phyloP scores from a whole-genome alignment of 2,797 vertebrate genomes.

The Coreius guichenoti region DNA sequence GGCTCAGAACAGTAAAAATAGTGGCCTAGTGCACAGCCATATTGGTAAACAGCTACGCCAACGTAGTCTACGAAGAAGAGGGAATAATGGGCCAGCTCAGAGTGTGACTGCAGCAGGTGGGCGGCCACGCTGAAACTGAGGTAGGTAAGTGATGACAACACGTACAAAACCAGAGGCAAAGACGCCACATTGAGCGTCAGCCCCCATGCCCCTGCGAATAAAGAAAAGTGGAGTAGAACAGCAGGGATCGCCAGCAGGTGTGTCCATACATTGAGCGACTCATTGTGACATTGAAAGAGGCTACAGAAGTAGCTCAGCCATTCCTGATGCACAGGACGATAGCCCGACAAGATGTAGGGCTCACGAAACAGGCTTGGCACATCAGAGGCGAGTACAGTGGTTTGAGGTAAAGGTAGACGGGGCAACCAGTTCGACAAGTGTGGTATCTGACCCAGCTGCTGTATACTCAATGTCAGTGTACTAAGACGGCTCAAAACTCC shows the following conservation, averaged over 20 bases:
- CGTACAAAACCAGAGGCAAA: slow-evolving; percentile 84
- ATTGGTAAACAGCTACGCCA: slow-evolving; percentile 90
- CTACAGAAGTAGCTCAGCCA: slow-evolving; percentile 91
- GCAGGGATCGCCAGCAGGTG: slow-evolving; percentile 84
- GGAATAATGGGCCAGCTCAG: slow-evolving; percentile 87
- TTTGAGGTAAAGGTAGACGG: slow-evolving; percentile 78
- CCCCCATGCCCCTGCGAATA: slow-evolving; percentile 75
- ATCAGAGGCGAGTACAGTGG: slow-evolving; percentile 81
- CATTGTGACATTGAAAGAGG: slow-evolving; percentile 93
- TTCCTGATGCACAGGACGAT: slow-evolving; percentile 83
- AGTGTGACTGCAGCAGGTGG: slow-evolving; percentile 91
- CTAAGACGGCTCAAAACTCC: slow-evolving; percentile 79
- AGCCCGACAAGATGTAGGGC: slow-evolving; percentile 88
- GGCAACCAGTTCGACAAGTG: slow-evolving; percentile 77
- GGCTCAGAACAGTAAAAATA: slow-evolving; percentile 89
- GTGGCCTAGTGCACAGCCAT: slow-evolving; percentile 87
- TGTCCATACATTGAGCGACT: slow-evolving; percentile 92
- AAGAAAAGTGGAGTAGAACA: slow-evolving; percentile 84
- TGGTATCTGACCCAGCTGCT: slow-evolving; percentile 83
- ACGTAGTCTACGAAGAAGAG: slow-evolving; percentile 94
- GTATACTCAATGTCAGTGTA: slow-evolving; percentile 81
- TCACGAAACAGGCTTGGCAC: slow-evolving; percentile 89
- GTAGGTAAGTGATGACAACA: slow-evolving; percentile 84
- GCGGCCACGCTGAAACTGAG: slow-evolving; percentile 86
- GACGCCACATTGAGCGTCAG: slow-evolving; percentile 67